A percentile compares a stretch with the other conserved stretches of the same genome.
Conservation (phyloP, 2,888 invertebrate genomes). For the Euplagia quadripunctaria region DNA sequence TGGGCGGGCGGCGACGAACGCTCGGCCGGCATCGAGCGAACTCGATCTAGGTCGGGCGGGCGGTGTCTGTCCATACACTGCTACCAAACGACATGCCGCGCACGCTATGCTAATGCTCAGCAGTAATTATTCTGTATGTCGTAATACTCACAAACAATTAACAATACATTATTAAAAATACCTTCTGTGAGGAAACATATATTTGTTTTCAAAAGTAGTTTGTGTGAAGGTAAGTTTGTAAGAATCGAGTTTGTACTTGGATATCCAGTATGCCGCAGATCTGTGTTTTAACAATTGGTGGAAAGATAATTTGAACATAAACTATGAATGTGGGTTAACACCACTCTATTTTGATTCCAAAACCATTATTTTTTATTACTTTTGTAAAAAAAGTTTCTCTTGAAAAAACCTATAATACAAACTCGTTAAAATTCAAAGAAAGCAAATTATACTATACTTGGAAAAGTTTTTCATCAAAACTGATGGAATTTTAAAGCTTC, state of each 20-base stretch:
- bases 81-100: conserved; percentile 27
- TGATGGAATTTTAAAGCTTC: not conserved
- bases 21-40: conserved; percentile 79
- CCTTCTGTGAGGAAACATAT: not conserved
- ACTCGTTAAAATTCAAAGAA: too few relatives aligned
- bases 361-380: too few relatives aligned
- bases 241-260: not conserved
- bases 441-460: not conserved
- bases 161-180: not conserved
- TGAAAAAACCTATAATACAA: too few relatives aligned
- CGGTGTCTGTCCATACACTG: conserved; percentile 56
- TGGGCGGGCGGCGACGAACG: conserved; percentile 73
- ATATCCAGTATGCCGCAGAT: not conserved
- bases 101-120: conserved; percentile 10
- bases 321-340: too few relatives aligned
- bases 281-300: not conserved
- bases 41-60: conserved; percentile 79
- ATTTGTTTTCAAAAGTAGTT: not conserved
- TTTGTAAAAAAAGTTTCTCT: too few relatives aligned
- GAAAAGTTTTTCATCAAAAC: not conserved
- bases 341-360: too few relatives aligned
- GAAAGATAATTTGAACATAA: too few relatives aligned
- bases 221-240: not conserved
- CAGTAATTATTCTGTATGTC: conserved; percentile 4
- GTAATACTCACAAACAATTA: not conserved